Conservation (phyloP, 2,797 vertebrate genomes). For the Sternarchorhynchus goeldii region DNA sequence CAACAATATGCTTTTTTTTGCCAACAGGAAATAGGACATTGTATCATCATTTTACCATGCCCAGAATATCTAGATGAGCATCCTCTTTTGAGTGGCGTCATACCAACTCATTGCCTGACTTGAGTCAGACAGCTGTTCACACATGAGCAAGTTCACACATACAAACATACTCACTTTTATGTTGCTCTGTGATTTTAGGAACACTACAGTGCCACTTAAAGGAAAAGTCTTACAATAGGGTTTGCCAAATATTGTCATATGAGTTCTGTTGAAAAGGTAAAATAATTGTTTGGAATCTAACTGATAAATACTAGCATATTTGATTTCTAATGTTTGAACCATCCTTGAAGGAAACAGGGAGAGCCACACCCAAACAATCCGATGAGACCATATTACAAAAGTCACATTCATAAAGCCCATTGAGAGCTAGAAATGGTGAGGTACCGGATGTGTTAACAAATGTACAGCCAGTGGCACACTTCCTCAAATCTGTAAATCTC, state of each 20-base stretch:
- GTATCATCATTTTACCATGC: constrained; percentile 4
- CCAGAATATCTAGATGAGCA: constrained; percentile 1
- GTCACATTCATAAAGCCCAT: background rate
- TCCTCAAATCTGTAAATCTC: constrained; percentile 24
- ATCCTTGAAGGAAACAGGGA: background rate
- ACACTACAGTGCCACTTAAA: too few relatives aligned
- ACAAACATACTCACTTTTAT: background rate
- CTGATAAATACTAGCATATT: too few relatives aligned
- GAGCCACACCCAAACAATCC: too few relatives aligned
- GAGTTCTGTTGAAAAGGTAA: too few relatives aligned
- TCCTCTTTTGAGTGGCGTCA: constrained; percentile 33
- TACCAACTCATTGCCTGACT: constrained; percentile 9
- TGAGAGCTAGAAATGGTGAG: background rate
- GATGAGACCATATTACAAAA: background rate
- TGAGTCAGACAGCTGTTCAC: background rate
- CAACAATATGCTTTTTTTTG: background rate
- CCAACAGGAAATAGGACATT: constrained; percentile 25
- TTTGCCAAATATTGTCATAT: too few relatives aligned
- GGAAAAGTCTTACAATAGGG: too few relatives aligned
- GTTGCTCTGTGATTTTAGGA: too few relatives aligned
- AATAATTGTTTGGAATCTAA: too few relatives aligned
- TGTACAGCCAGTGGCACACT: constrained; percentile 5
- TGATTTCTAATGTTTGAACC: background rate
- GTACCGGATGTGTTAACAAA: background rate
- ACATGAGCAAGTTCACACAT: constrained; percentile 4